These are phyloP conservation scores for Cetonia aurata DNA, from an alignment of 2,888 invertebrate genomes.

Conservation along the genomic window DNA sequence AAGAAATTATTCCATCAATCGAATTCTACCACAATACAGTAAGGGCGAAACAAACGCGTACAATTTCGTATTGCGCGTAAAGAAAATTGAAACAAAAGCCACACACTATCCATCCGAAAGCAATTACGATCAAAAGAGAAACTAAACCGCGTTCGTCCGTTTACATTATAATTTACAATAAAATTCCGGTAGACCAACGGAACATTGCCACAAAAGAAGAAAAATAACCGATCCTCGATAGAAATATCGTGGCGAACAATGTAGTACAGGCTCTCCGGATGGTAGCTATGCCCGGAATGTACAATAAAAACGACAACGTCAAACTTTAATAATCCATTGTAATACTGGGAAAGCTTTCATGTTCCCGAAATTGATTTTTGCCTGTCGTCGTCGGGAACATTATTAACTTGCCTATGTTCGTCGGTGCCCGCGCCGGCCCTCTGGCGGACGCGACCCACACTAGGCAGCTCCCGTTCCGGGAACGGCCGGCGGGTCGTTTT, in stretches of 20 bases:
- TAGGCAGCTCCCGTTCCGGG: neutral
- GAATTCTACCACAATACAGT: too few relatives aligned
- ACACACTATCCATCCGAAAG: too few relatives aligned
- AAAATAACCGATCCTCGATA: slow-evolving; percentile 9
- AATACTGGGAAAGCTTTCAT: slow-evolving; percentile 26
- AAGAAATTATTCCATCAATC: too few relatives aligned
- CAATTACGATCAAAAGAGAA: too few relatives aligned
- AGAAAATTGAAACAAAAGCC: too few relatives aligned
- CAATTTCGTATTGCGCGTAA: too few relatives aligned
- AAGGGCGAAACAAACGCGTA: too few relatives aligned
- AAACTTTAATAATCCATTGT: slow-evolving; percentile 36
- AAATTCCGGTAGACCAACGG: too few relatives aligned
- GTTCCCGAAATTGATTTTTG: slow-evolving; percentile 28
- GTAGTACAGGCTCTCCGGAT: slow-evolving; percentile 13
- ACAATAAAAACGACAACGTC: slow-evolving; percentile 33
- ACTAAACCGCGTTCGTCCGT: too few relatives aligned
- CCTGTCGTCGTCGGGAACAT: slow-evolving; percentile 16
- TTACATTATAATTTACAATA: too few relatives aligned
- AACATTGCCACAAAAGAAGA: slow-evolving; percentile 1
- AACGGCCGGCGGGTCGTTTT: neutral
- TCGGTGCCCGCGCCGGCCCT: neutral
- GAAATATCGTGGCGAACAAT: slow-evolving; percentile 16
- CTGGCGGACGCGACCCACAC: neutral
- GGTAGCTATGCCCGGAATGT: slow-evolving; percentile 17
- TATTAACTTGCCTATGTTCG: slow-evolving; percentile 20